Percentiles rank a stretch among this genome's conserved stretches.
phyloP scores from a whole-genome alignment of 2,113 vertebrate species.

The Platycercus adscitus region DNA sequence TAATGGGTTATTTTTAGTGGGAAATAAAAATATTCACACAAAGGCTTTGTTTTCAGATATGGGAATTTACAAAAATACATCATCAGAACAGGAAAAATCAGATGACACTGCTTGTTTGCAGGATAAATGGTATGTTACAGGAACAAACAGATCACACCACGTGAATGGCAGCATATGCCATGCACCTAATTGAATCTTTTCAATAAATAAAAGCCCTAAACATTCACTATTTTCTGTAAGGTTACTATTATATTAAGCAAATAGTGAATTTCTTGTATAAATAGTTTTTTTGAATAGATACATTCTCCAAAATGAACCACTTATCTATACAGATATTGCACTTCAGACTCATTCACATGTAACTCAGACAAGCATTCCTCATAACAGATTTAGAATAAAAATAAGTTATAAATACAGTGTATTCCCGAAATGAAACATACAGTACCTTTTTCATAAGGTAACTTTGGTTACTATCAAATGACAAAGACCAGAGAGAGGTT shows the following conservation, averaged over 20 bases:
- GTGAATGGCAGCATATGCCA: slow-evolving; percentile 57
- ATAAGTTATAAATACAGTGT: slow-evolving; percentile 64
- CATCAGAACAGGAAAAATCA: slow-evolving; percentile 22
- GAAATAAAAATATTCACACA: background rate
- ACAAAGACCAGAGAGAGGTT: slow-evolving; percentile 23
- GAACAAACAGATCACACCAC: slow-evolving; percentile 28
- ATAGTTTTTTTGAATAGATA: slow-evolving; percentile 52
- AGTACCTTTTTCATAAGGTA: slow-evolving; percentile 49
- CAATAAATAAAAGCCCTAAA: slow-evolving; percentile 61
- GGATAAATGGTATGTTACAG: slow-evolving; percentile 28
- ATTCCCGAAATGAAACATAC: slow-evolving; percentile 24
- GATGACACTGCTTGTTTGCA: background rate
- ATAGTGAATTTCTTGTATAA: slow-evolving; percentile 49
- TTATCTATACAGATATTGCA: slow-evolving; percentile 72
- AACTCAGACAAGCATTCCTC: slow-evolving; percentile 60
- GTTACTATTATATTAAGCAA: slow-evolving; percentile 51
- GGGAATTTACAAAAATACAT: slow-evolving; percentile 59
- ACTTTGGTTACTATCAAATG: slow-evolving; percentile 63
- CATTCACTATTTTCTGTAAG: slow-evolving; percentile 41
- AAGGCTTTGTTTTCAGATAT: slow-evolving; percentile 30
- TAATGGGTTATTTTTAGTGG: background rate
- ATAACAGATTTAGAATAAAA: slow-evolving; percentile 54
- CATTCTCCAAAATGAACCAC: slow-evolving; percentile 62
- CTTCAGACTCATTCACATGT: slow-evolving; percentile 61
- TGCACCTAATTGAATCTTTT: background rate